Conservation (phyloP, 2,113 vertebrate genomes). For the Osmerus eperlanus region DNA sequence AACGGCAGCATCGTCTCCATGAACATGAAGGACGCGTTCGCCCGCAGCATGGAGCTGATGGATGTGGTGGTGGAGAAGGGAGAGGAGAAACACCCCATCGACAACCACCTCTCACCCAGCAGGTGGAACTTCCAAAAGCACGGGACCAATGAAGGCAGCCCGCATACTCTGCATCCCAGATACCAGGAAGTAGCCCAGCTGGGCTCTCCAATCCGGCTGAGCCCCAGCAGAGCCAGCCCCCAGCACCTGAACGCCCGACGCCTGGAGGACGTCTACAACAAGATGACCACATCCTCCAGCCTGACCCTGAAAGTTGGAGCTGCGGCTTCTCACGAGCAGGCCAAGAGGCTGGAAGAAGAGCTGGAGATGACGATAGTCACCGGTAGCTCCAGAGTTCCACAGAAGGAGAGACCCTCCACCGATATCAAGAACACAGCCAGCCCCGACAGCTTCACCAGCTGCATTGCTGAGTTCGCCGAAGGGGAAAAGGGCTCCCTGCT, state of each 20-base stretch:
- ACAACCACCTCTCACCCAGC: slow-evolving; percentile 87
- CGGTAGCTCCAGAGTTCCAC: slow-evolving; percentile 11
- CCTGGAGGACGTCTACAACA: slow-evolving; percentile 82
- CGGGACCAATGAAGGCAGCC: slow-evolving; percentile 74
- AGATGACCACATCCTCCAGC: slow-evolving; percentile 35
- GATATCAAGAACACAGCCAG: slow-evolving; percentile 83
- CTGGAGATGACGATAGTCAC: slow-evolving; percentile 83
- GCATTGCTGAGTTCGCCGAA: slow-evolving; percentile 77
- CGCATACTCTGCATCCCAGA: slow-evolving; percentile 72
- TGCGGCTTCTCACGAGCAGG: slow-evolving; percentile 45
- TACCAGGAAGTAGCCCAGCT: slow-evolving; percentile 85
- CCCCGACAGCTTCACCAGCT: slow-evolving; percentile 79
- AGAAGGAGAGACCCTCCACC: slow-evolving; percentile 58
- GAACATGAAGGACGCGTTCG: slow-evolving; percentile 93
- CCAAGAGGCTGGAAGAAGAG: slow-evolving; percentile 69
- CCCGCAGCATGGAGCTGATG: slow-evolving; percentile 93
- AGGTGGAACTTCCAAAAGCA: slow-evolving; percentile 89
- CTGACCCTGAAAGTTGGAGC: not conserved
- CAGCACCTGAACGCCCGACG: slow-evolving; percentile 74
- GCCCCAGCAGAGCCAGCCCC: slow-evolving; percentile 63
- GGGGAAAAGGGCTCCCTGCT: slow-evolving; percentile 77
- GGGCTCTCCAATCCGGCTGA: slow-evolving; percentile 78
- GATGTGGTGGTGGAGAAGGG: slow-evolving; percentile 89
- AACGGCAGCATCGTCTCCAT: slow-evolving; percentile 97
- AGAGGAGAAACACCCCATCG: slow-evolving; percentile 78